Percentiles rank a stretch among this genome's conserved stretches.
These are phyloP conservation scores for Sweltsa coloradensis DNA, from an alignment of 1,140 invertebrate species.

Conservation along the genomic window DNA sequence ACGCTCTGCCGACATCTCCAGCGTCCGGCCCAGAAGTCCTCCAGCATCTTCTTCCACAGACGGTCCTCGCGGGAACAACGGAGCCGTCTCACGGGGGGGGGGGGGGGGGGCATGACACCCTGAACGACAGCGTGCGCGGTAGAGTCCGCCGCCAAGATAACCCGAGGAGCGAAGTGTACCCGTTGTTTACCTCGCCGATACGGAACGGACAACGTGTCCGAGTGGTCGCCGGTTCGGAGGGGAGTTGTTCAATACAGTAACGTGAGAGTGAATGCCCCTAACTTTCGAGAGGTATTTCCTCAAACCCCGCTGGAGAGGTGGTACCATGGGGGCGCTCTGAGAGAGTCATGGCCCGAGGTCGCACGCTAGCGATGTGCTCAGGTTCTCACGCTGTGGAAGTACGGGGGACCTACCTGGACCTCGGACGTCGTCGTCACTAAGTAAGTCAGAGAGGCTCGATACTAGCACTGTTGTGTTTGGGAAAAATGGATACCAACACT, in stretches of 20 bases:
- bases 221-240: background rate
- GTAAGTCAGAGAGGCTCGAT: no score
- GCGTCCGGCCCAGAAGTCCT: no score
- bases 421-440: slow-evolving; percentile 56
- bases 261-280: background rate
- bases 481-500: no score
- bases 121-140: background rate
- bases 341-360: slow-evolving; percentile 34
- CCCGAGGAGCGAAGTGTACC: background rate
- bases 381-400: slow-evolving; percentile 64
- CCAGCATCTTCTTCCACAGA: slow-evolving; percentile 2
- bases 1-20: no score
- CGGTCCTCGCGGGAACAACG: no score
- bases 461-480: no score
- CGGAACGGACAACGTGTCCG: background rate
- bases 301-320: slow-evolving; percentile 45
- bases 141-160: background rate
- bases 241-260: background rate
- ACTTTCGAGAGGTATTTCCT: background rate
- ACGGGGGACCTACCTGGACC: slow-evolving; percentile 64
- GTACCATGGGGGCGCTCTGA: slow-evolving; percentile 36
- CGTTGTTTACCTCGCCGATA: background rate
- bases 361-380: slow-evolving; percentile 52
- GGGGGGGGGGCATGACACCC: background rate
- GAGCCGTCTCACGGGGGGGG: background rate